Percentiles rank a stretch among this genome's conserved stretches.
phyloP scores from a whole-genome alignment of 64 coral and sea anemone genomes.

The Orbicella faveolata region DNA sequence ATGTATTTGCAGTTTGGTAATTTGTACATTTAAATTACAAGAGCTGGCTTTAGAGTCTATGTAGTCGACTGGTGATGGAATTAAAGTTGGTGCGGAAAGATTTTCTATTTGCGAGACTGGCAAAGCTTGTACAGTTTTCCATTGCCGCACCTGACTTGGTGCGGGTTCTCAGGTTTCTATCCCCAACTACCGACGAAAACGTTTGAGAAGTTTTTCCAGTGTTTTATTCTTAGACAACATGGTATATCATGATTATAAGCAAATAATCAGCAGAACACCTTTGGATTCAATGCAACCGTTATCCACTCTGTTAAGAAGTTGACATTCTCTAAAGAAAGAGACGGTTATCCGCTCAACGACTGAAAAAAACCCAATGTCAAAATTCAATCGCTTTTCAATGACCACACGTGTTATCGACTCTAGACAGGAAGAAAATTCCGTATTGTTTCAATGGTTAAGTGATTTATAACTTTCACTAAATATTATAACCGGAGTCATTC shows the following conservation, averaged over 20 bases:
- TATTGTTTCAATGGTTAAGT: conserved; percentile 16
- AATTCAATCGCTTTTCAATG: conserved; percentile 37
- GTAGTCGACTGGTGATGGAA: too few relatives aligned
- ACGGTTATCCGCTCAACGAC: background rate
- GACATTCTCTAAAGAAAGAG: conserved; percentile 25
- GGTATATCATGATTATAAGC: background rate
- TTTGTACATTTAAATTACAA: background rate
- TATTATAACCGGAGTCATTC: background rate
- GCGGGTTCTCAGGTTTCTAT: background rate
- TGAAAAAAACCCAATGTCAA: conserved; percentile 3
- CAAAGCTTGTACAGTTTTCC: background rate
- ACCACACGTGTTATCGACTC: conserved; percentile 22
- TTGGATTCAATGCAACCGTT: background rate
- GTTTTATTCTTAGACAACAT: conserved; percentile 8
- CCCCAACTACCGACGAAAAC: background rate
- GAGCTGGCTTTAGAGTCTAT: too few relatives aligned
- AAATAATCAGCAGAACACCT: conserved; percentile 28
- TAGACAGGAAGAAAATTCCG: conserved; percentile 2
- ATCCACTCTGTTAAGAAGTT: background rate
- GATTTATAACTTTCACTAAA: background rate
- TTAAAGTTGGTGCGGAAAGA: background rate
- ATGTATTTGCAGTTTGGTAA: background rate
- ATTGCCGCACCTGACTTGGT: background rate
- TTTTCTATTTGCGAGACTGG: background rate
- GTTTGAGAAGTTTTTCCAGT: background rate